A percentile compares a stretch with the other conserved stretches of the same genome.
Evolutionary conservation across 2,888 invertebrate species (phyloP).

Genomic region (Caenorhabditis becei): DNA sequence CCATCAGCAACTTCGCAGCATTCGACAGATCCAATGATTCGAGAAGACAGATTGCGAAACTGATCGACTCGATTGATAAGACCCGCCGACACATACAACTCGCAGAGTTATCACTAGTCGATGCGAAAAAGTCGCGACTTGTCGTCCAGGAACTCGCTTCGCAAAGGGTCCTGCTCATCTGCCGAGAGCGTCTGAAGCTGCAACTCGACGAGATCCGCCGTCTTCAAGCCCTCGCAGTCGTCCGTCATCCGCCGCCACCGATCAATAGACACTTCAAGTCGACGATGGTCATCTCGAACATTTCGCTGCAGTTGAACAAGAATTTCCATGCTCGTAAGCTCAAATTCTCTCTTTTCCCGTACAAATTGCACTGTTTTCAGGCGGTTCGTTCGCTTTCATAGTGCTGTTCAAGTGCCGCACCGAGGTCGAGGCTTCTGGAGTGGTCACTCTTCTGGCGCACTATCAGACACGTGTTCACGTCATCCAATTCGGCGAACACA

Average conservation of each 20-base stretch:
- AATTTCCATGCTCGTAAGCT: slow-evolving; percentile 63
- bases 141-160: slow-evolving; percentile 64
- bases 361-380: too few relatives aligned
- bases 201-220: slow-evolving; percentile 63
- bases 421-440: slow-evolving; percentile 71
- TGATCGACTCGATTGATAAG: slow-evolving; percentile 57
- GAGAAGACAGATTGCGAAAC: slow-evolving; percentile 54
- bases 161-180: slow-evolving; percentile 63
- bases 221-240: slow-evolving; percentile 61
- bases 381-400: slow-evolving; percentile 69
- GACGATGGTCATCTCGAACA: slow-evolving; percentile 64
- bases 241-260: slow-evolving; percentile 66
- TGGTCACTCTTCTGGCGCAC: slow-evolving; percentile 66
- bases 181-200: slow-evolving; percentile 62
- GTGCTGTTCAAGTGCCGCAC: slow-evolving; percentile 70
- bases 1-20: slow-evolving; percentile 62
- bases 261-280: slow-evolving; percentile 65
- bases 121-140: slow-evolving; percentile 60
- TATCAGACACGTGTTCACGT: slow-evolving; percentile 62
- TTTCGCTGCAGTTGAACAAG: slow-evolving; percentile 63
- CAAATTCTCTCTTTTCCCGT: not conserved
- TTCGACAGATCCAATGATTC: slow-evolving; percentile 57
- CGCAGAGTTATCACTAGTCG: slow-evolving; percentile 58
- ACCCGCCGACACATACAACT: slow-evolving; percentile 62
- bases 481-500: slow-evolving; percentile 65